Evolutionary conservation across 2,113 vertebrate genomes (phyloP), one percentile per base, ranked within the genome.

Genomic region (Caracal caracal): DNA sequence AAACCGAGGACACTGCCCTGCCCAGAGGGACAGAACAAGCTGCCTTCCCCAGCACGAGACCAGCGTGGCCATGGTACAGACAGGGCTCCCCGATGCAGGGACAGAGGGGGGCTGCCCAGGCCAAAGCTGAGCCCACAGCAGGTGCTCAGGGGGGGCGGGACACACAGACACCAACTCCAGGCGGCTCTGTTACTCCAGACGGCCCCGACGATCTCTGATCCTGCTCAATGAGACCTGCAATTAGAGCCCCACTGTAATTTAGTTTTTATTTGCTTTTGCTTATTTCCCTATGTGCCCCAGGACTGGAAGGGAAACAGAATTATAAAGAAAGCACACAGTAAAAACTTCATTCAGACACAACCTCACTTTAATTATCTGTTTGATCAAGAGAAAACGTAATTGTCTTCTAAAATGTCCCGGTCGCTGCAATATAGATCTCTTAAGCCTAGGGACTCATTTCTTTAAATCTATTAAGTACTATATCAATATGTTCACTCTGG

Each of bases 151-250:
- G 30, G 8, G 11, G 5, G 12, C 19, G 30, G 49, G 61, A 66
- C 70, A 5, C 33, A 30, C 17, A n/a, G 35, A 26, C 1, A 5
- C 9, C 5, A 1, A 1, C 7, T 2, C 49, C 43, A 13, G 8
- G 8, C n/a, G 2, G 2, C 19, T 0, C 28, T 10, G 24, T 15
- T 11, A 59, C n/a, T 12, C 61, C 26, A 68, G 33, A 28, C 24
- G 0, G 19, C 40, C 51, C 24, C 15, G 24, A 40, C 0, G 24
- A 6, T 1, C 5, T 0, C 37, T 0, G 0, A 35, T 0, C 16
- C 73, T 1, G 10, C 33, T 0, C 4, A 12, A 6, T 0, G 43
- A 26, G 11, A 40, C 35, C 93, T 10, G 24, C 71, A 6, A 1
- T 12, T 17, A 40, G 26, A 28, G 61, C 12, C 73, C 81, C 26